phyloP scores from a whole-genome alignment of 2,888 invertebrate genomes.

The Lamellibrachia columna region DNA sequence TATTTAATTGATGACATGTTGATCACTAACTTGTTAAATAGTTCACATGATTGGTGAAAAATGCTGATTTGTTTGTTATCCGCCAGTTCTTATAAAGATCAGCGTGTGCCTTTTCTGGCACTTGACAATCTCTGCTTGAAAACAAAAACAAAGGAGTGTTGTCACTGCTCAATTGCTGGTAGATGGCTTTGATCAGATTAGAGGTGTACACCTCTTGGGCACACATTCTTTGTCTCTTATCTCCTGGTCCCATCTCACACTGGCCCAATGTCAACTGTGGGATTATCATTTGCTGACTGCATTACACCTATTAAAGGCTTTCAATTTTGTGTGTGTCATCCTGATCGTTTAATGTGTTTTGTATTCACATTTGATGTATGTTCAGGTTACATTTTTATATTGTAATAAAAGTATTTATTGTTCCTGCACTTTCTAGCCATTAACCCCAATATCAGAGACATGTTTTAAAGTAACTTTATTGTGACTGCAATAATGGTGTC shows the following conservation, averaged over 20 bases:
- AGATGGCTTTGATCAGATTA: background rate
- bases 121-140: background rate
- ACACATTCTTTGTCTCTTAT: background rate
- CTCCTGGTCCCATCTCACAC: background rate
- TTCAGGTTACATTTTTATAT: too few species aligned
- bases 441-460: background rate
- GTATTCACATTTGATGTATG: too few species aligned
- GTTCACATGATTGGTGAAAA: background rate
- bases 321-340: too few species aligned
- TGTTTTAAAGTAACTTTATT: background rate
- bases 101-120: background rate
- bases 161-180: background rate
- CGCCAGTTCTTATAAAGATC: background rate
- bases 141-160: background rate
- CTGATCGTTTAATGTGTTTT: too few species aligned
- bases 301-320: background rate
- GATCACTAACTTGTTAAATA: background rate
- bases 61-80: background rate
- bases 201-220: background rate
- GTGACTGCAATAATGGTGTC: background rate
- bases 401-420: background rate
- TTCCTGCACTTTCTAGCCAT: background rate
- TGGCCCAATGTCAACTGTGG: background rate
- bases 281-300: background rate
- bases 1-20: background rate